phyloP scores from a whole-genome alignment of 2,888 invertebrate species.

The Tyria jacobaeae region DNA sequence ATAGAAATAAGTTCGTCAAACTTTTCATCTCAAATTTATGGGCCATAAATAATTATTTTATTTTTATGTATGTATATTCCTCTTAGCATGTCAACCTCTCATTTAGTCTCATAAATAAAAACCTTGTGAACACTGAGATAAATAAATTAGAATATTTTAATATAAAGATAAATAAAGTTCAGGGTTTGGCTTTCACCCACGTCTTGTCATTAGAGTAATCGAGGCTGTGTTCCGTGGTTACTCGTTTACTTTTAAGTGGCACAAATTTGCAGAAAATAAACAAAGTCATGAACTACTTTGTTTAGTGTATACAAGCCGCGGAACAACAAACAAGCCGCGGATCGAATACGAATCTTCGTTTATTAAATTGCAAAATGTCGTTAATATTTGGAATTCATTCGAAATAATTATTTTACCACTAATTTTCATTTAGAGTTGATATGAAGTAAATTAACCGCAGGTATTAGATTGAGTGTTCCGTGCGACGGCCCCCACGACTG shows the following conservation, averaged over 20 bases:
- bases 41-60: conserved; percentile 59
- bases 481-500: conserved; percentile 19
- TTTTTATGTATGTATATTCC: conserved; percentile 48
- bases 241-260: conserved; percentile 57
- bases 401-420: conserved; percentile 25
- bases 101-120: background rate
- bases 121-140: background rate
- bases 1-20: too few species aligned
- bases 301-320: conserved; percentile 5
- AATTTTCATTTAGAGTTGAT: conserved; percentile 12
- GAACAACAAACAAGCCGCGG: conserved; percentile 5
- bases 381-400: conserved; percentile 18
- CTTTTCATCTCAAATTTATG: too few species aligned
- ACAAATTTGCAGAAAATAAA: conserved; percentile 49
- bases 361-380: conserved; percentile 15
- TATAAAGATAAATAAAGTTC: conserved; percentile 61
- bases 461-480: conserved; percentile 12
- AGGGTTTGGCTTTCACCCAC: conserved; percentile 77
- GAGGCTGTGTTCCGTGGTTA: conserved; percentile 58
- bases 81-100: background rate
- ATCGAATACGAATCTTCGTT: conserved; percentile 15
- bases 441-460: conserved; percentile 12
- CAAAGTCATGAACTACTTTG: conserved; percentile 26
- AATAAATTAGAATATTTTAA: conserved; percentile 62
- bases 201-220: conserved; percentile 72